Evolutionary conservation across 2,797 vertebrate genomes (phyloP).

Genomic region (Rhinella marina): DNA sequence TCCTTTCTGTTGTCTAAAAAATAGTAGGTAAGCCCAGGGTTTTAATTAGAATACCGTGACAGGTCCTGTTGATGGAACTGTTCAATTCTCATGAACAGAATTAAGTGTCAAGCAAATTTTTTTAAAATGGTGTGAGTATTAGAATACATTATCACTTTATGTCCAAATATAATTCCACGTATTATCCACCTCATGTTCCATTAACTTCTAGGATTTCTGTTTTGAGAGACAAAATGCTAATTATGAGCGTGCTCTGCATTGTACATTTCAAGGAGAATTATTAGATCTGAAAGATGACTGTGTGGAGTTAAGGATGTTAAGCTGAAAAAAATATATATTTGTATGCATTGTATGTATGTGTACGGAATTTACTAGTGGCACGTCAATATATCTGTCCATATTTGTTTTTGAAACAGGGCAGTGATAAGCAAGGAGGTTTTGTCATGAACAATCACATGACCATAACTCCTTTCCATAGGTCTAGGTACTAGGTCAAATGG

Average conservation of each 20-base stretch:
- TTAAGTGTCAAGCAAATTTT: constrained; percentile 71
- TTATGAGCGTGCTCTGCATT: background rate
- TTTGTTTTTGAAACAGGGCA: background rate
- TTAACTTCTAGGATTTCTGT: background rate
- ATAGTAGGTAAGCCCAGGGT: constrained; percentile 59
- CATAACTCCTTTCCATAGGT: no score
- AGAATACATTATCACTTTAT: constrained; percentile 69
- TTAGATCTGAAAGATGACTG: background rate
- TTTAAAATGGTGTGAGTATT: constrained; percentile 71
- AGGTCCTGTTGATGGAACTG: constrained; percentile 70
- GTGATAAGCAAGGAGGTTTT: background rate
- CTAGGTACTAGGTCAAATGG: no score
- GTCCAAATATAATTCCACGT: constrained; percentile 62
- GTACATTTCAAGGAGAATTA: background rate
- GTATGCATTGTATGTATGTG: background rate
- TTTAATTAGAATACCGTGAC: constrained; percentile 74
- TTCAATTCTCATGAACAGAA: constrained; percentile 68
- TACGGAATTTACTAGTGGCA: background rate
- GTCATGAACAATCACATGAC: no score
- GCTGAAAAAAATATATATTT: background rate
- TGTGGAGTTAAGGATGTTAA: background rate
- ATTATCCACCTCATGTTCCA: constrained; percentile 2
- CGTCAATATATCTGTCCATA: background rate
- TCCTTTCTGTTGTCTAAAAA: constrained; percentile 66
- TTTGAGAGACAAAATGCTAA: constrained; percentile 3